Evolutionary conservation across 2,888 invertebrate species (phyloP).

Genomic region (Tachina grossa): DNA sequence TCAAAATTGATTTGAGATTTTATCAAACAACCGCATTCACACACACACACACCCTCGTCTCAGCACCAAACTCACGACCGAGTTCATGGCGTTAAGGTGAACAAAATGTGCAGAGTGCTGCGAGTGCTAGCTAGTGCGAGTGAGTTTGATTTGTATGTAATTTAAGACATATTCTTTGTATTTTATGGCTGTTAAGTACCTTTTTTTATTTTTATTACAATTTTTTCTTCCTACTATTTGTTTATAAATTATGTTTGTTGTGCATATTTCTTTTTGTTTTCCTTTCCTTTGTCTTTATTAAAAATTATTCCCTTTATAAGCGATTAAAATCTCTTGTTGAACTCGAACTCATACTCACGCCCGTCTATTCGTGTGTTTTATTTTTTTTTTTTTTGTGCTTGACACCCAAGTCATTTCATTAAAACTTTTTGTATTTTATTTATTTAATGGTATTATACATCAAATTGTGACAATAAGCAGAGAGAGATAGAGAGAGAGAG

Average conservation of each 20-base stretch:
- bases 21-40: conserved; percentile 58
- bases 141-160: conserved; percentile 49
- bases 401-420: conserved; percentile 28
- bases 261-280: conserved; percentile 25
- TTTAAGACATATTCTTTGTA: conserved; percentile 30
- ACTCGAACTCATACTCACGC: conserved; percentile 16
- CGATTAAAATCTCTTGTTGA: conserved; percentile 58
- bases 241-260: conserved; percentile 12
- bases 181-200: conserved; percentile 51
- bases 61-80: conserved; percentile 32
- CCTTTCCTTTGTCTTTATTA: conserved; percentile 35
- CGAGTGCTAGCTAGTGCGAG: not conserved
- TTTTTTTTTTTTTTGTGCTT: conserved; percentile 2
- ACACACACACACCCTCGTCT: conserved; percentile 29
- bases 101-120: not conserved
- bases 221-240: conserved; percentile 23
- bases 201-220: conserved; percentile 29
- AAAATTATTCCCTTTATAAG: conserved; percentile 59
- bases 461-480: conserved; percentile 28
- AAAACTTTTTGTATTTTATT: conserved; percentile 32
- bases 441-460: conserved; percentile 47
- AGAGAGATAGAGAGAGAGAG: not conserved
- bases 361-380: not conserved
- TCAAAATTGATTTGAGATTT: conserved; percentile 64
- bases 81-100: conserved; percentile 14